Percentiles rank a stretch among this genome's conserved stretches.
Conservation (phyloP, 2,888 invertebrate genomes). For the Mellilla xanthometata region DNA sequence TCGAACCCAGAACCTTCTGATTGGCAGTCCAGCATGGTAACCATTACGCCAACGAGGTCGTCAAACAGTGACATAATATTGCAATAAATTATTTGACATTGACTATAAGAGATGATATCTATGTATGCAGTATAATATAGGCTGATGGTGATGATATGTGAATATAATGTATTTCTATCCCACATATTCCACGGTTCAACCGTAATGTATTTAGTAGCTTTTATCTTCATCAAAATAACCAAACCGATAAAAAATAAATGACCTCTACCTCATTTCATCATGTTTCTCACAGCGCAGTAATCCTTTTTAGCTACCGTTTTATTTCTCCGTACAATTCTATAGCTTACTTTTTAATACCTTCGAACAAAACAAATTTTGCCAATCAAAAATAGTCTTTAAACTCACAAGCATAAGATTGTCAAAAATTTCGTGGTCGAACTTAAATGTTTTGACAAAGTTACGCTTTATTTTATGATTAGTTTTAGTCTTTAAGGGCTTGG, state of each 20-base stretch:
- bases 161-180: too few species aligned
- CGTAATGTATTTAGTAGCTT: too few species aligned
- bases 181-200: too few species aligned
- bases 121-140: too few species aligned
- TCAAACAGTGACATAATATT: too few species aligned
- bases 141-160: too few species aligned
- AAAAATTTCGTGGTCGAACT: conserved; percentile 17
- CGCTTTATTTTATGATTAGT: neutral
- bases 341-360: conserved; percentile 53
- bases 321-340: conserved; percentile 33
- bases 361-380: conserved; percentile 47
- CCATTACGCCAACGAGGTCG: too few species aligned
- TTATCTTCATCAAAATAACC: conserved; percentile 8
- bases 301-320: conserved; percentile 76
- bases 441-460: conserved; percentile 4
- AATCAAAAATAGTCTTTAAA: conserved; percentile 10
- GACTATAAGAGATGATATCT: too few species aligned
- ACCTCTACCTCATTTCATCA: conserved; percentile 53
- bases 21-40: too few species aligned
- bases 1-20: too few species aligned
- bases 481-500: neutral
- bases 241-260: conserved; percentile 20
- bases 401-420: conserved; percentile 1
- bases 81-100: too few species aligned
- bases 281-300: conserved; percentile 62